A percentile compares a stretch with the other conserved stretches of the same genome.
Evolutionary conservation across 2,797 vertebrate genomes (phyloP).

Genomic region (Micromesistius poutassou): DNA sequence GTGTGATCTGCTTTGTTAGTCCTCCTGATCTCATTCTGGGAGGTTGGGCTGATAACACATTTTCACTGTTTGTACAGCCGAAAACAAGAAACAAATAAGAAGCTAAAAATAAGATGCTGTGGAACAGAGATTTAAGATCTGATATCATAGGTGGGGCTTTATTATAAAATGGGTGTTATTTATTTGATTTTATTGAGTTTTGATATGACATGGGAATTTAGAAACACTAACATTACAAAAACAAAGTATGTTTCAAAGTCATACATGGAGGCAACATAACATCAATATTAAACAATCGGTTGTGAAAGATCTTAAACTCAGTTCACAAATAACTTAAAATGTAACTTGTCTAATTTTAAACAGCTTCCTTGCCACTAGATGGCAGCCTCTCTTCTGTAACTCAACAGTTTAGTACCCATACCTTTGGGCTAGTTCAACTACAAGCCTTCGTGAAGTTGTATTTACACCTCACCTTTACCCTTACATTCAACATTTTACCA

Average conservation of each 20-base stretch:
- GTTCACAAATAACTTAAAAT: background rate
- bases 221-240: background rate
- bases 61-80: background rate
- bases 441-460: background rate
- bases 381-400: conserved; percentile 63
- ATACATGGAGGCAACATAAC: background rate
- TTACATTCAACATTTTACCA: conserved; percentile 47
- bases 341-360: background rate
- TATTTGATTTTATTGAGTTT: background rate
- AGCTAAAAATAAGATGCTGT: background rate
- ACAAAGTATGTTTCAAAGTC: background rate
- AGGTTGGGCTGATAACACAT: background rate
- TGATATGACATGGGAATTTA: background rate
- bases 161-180: background rate
- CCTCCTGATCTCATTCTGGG: background rate
- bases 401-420: conserved; percentile 19
- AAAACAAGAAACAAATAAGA: background rate
- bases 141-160: background rate
- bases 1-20: conserved; percentile 49
- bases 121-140: no score
- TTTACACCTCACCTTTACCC: no score
- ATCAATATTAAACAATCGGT: background rate
- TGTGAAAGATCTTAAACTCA: background rate
- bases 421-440: background rate
- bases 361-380: conserved; percentile 67